phyloP scores from a whole-genome alignment of 2,888 invertebrate species.

The Spatulosminthurus flaviceps region DNA sequence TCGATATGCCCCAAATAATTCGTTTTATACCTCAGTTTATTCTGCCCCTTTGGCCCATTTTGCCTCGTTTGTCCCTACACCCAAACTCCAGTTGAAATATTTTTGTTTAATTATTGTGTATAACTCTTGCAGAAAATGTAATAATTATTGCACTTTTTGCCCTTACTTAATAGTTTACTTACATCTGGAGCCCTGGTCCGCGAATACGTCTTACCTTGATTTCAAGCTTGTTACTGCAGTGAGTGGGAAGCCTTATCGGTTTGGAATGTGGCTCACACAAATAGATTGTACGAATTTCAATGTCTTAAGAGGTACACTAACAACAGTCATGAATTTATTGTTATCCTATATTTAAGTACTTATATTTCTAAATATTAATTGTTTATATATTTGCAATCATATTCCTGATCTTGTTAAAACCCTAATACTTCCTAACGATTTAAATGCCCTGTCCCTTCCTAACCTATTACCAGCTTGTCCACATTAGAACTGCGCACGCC shows the following conservation, averaged over 20 bases:
- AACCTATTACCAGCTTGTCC: neutral
- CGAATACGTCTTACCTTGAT: slow-evolving; percentile 59
- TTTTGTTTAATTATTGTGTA: too few relatives aligned
- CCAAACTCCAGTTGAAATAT: too few relatives aligned
- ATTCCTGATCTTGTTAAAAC: too few relatives aligned
- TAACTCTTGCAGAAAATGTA: too few relatives aligned
- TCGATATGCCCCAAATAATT: too few relatives aligned
- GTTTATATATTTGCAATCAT: neutral
- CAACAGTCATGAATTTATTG: neutral
- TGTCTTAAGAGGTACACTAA: slow-evolving; percentile 60
- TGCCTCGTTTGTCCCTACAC: too few relatives aligned
- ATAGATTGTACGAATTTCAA: slow-evolving; percentile 62
- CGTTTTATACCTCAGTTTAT: too few relatives aligned
- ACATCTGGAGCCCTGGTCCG: slow-evolving; percentile 61
- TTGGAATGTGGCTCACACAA: slow-evolving; percentile 63
- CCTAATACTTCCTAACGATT: too few relatives aligned
- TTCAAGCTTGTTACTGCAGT: slow-evolving; percentile 61
- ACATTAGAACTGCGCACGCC: too few relatives aligned
- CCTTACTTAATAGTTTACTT: too few relatives aligned
- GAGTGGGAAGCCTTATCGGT: slow-evolving; percentile 61
- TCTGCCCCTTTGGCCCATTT: too few relatives aligned
- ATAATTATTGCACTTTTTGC: too few relatives aligned
- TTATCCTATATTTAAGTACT: neutral
- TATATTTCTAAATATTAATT: neutral
- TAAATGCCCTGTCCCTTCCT: neutral